Evolutionary conservation across 2,888 invertebrate genomes (phyloP), one percentile per base, ranked within the genome.

Genomic region (Polia nebulosa): DNA sequence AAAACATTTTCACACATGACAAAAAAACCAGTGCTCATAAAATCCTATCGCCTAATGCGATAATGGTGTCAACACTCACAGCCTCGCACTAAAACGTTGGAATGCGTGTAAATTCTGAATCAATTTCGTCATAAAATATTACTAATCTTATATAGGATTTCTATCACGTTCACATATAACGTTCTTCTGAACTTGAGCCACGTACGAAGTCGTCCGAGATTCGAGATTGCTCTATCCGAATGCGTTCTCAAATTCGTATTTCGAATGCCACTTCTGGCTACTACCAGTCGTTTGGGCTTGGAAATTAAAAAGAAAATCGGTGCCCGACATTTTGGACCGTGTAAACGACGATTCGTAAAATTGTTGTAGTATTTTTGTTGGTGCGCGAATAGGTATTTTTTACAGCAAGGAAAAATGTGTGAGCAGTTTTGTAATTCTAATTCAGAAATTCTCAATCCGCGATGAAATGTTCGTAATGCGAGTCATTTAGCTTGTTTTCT

Each of bases 91-190:
- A 82, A 87, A 87, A 84, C 58, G 79, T 67, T 65, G 52, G 56
- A 82, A 80, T 82, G 80, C 77, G 84, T 88, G 85, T 85, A 85
- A 86, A 88, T 81, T 87, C 79, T 76, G 85, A 89, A 89, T 89
- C 88, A 89, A 87, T 88, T 84, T 77, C 76, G 67, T 81, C 79
- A 86, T 89, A 89, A 87, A 90, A 84, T 87, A 87, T 88, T 86
- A 82, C 86, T 89, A 88, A 88, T 89, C 84, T 84, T 73, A 87
- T 90, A 86, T 76, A 65, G 87, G 66, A 94, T 90, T 91, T 85
- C 88, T 89, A 87, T 88, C 95, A 95, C 95, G 95, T 94, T 82
- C 84, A 67, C 72, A 84, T 84, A 89, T 93, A 93, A 92, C 88
- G 90, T 85, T 85, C 77, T 80, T 85, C 78, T 77, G 81, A 85